Conservation (phyloP, 2,888 invertebrate species). For the Hedychridium roseum region DNA sequence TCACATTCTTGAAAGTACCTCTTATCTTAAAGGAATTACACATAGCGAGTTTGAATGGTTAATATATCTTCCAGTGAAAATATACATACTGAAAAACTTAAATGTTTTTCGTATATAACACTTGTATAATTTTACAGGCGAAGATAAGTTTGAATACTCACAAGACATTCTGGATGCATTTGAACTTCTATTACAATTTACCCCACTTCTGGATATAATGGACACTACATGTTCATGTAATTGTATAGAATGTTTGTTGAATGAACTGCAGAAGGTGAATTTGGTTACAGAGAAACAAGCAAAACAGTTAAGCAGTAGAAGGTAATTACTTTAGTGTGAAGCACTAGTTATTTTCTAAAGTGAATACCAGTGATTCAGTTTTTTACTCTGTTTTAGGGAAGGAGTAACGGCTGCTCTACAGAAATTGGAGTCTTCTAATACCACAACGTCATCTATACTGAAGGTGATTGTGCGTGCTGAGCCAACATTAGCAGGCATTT, state of each 20-base stretch:
- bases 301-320: slow-evolving; percentile 72
- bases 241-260: slow-evolving; percentile 82
- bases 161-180: slow-evolving; percentile 84
- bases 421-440: slow-evolving; percentile 74
- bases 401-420: slow-evolving; percentile 71
- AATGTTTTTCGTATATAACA: slow-evolving; percentile 1
- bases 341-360: too few species aligned
- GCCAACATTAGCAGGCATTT: slow-evolving; percentile 85
- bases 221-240: slow-evolving; percentile 91
- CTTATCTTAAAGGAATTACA: slow-evolving; percentile 79
- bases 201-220: slow-evolving; percentile 85
- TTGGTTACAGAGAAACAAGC: slow-evolving; percentile 82
- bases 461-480: slow-evolving; percentile 86
- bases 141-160: slow-evolving; percentile 73
- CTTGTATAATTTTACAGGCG: slow-evolving; percentile 42
- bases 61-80: too few species aligned
- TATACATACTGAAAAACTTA: too few species aligned
- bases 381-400: too few species aligned
- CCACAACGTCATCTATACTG: slow-evolving; percentile 76
- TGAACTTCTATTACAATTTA: slow-evolving; percentile 84
- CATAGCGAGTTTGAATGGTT: slow-evolving; percentile 66
- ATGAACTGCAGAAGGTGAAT: slow-evolving; percentile 82
- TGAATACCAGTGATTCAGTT: too few species aligned
- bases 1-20: slow-evolving; percentile 91
- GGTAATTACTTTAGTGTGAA: slow-evolving; percentile 56